Evolutionary conservation across 1,140 invertebrate genomes (phyloP).

Genomic region (Rhyzopertha dominica): DNA sequence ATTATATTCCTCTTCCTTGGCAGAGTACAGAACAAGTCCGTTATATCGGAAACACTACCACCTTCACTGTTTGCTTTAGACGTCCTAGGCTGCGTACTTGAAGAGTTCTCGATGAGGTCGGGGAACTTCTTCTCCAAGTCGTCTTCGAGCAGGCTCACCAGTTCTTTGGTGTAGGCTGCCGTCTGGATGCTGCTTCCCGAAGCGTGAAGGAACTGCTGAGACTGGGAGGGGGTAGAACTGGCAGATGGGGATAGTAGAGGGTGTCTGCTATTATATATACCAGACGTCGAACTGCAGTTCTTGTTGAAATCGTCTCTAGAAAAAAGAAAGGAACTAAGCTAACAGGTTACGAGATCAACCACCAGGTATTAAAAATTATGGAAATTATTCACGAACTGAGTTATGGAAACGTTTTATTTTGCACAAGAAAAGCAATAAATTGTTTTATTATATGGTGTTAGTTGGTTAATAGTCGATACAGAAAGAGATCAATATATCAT

Average conservation of each 20-base stretch:
- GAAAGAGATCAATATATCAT: too few species aligned
- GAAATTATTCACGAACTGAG: too few species aligned
- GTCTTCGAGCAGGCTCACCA: constrained; percentile 52
- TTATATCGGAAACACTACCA: constrained; percentile 41
- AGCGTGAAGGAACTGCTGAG: constrained; percentile 36
- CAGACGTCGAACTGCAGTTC: constrained; percentile 41
- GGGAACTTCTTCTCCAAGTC: constrained; percentile 59
- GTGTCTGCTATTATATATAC: constrained; percentile 38
- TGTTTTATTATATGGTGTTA: too few species aligned
- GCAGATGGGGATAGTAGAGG: constrained; percentile 21
- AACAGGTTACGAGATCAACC: too few species aligned
- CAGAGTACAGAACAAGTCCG: constrained; percentile 56
- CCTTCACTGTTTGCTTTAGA: constrained; percentile 34
- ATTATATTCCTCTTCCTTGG: constrained; percentile 48
- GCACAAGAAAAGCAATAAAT: too few species aligned
- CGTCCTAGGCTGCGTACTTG: constrained; percentile 44
- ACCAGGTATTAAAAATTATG: too few species aligned
- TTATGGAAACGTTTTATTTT: too few species aligned
- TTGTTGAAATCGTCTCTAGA: constrained; percentile 45
- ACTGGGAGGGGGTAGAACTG: constrained; percentile 8
- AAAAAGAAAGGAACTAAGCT: constrained; percentile 35
- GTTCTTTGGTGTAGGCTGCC: constrained; percentile 37
- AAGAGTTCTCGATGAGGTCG: constrained; percentile 60
- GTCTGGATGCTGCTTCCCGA: constrained; percentile 28
- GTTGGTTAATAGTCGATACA: too few species aligned